Evolutionary conservation across 2,888 invertebrate genomes (phyloP), one percentile per base, ranked within the genome.

Genomic region (Torymus aiolomorphi): DNA sequence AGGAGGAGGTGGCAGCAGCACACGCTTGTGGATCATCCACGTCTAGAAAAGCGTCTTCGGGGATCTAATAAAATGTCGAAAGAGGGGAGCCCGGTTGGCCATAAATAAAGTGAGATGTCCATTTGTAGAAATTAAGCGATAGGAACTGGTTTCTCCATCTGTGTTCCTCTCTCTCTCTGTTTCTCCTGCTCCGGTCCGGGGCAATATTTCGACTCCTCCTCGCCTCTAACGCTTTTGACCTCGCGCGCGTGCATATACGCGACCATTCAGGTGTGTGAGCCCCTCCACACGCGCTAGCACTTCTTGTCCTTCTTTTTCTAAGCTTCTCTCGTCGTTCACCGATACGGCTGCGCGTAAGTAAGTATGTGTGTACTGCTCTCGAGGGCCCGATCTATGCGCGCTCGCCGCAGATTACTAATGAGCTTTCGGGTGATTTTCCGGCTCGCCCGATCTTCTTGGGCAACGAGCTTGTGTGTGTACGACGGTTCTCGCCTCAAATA

Each of bases 91-190:
- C 82, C 84, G 83, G 86, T 84, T 85, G 84, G 84, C 85, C 83
- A 87, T 88, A 88, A 89, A 89, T 88, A 88, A 88, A 86, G 83
- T 85, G 86, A 88, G 86, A 87, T 88, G 87, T 88, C 88, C 86
- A 85, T 86, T 87, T 85, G 87, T 87, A 87, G 87, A 89, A 88
- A 89, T 89, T 88, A 88, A 88, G 87, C 86, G 87, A 88, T 86
- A 87, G 85, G 86, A 88, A 88, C 89, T 88, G 88, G 88, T 89
- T 89, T 87, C 63, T 59, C 12, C 52, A n/a, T 14, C 69, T 57
- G 42, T 31, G 4, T 5, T 5, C 5, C 31, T 31, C 31, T 31
- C 4, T 42, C 42, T 8, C 42, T 42, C 42, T 42, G 8, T 42
- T 42, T 42, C 42, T 42, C 42, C 8, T 10, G 42, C 42, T 42